Evolutionary conservation across 2,113 vertebrate genomes (phyloP), one percentile per base, ranked within the genome.

Genomic region (Cyphomyrus plagiostoma): DNA sequence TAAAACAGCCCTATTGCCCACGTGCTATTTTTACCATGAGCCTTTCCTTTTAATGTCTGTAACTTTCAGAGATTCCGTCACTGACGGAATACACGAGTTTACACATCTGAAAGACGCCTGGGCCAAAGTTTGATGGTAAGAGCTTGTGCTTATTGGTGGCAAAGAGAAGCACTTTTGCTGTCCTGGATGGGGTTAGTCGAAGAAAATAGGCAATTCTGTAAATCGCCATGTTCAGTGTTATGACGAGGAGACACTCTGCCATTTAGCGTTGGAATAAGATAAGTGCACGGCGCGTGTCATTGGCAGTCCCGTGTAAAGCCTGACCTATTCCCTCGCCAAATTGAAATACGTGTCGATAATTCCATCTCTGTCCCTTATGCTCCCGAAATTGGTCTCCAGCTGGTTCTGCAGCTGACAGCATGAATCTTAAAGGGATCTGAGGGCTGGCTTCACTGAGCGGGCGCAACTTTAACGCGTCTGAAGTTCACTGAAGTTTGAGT

Each of bases 51-150:
- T 91, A 89, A 89, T 87, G 56, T 77, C 39, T 45, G n/a, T 77
- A 84, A 91, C 90, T 74, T 92, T 90, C 42, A 19, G 62, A 30
- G 39, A 90, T 90, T 30, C 66, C 45, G 62, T 48, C 17, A 70
- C 88, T 42, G 91, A 90, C 89, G 91, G 87, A 62, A 90, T 90
- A 91, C 91, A 90, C 90, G 84, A 90, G 89, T 90, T 93, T 91
- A 93, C 91, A 88, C 89, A 30, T 80, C 92, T 92, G 91, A 91
- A 89, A 89, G 91, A 92, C 91, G 89, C 56, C 74, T 23, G 84
- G 21, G 23, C 84, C 90, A 89, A 92, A 92, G 88, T 88, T 83
- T 82, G 91, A 91, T 93, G 92, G 90, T 90, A 91, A 91, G 90
- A 88, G 84, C 70, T 62, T 74, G 91, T 70, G 39, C 88, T 90